Evolutionary conservation across 1,140 invertebrate genomes (phyloP).

Genomic region (Drosophila nasuta): DNA sequence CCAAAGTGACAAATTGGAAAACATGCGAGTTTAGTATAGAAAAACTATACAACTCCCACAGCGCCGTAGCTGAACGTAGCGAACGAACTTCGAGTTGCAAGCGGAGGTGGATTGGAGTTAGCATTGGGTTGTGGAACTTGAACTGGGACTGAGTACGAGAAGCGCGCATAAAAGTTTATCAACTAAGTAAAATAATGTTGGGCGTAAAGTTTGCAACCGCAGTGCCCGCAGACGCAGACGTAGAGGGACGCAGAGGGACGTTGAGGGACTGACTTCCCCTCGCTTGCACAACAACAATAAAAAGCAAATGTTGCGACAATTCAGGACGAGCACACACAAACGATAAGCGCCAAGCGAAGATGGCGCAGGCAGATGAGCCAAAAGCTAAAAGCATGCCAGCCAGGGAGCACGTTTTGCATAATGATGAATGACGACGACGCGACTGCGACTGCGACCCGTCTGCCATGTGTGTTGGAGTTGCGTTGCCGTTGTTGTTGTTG

Average conservation of each 20-base stretch:
- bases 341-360: constrained; percentile 11
- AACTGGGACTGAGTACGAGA: constrained; percentile 17
- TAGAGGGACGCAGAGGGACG: too few species aligned
- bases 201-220: constrained; percentile 78
- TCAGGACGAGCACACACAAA: constrained; percentile 35
- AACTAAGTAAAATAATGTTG: constrained; percentile 83
- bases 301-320: constrained; percentile 79
- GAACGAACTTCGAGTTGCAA: constrained; percentile 1
- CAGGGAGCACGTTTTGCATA: constrained; percentile 78
- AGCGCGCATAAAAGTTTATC: constrained; percentile 75
- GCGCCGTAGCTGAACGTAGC: neutral
- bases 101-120: constrained; percentile 7
- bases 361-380: constrained; percentile 12
- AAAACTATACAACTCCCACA: constrained; percentile 39
- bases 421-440: constrained; percentile 78
- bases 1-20: constrained; percentile 75
- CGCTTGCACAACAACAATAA: constrained; percentile 73
- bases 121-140: constrained; percentile 19
- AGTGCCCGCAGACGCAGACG: constrained; percentile 61
- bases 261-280: too few species aligned
- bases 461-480: constrained; percentile 55
- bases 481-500: neutral
- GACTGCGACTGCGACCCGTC: constrained; percentile 32
- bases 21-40: constrained; percentile 45
- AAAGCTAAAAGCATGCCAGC: constrained; percentile 66